A percentile compares a stretch with the other conserved stretches of the same genome.
Evolutionary conservation across 2,797 vertebrate genomes (phyloP).

Genomic region (Falco concolor): DNA sequence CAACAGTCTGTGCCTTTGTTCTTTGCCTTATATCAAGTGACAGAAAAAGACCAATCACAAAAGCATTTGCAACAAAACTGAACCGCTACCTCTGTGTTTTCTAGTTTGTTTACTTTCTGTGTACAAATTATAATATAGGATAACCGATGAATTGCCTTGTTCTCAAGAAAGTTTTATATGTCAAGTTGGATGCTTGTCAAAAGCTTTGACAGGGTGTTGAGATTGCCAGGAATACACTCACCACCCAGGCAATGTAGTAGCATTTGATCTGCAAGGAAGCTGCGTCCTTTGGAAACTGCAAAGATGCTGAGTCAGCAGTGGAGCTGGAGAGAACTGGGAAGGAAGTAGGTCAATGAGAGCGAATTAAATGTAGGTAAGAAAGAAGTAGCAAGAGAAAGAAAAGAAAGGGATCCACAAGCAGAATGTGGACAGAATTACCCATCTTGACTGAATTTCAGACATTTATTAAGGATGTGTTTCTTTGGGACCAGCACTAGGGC

Average conservation of each 20-base stretch:
- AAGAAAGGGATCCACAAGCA: background rate
- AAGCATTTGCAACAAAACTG: background rate
- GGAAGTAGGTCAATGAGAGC: background rate
- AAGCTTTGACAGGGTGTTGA: background rate
- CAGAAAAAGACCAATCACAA: background rate
- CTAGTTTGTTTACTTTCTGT: background rate
- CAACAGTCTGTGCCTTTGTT: background rate
- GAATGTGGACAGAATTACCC: background rate
- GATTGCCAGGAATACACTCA: background rate
- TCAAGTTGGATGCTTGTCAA: background rate
- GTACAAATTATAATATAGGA: background rate
- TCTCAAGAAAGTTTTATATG: background rate
- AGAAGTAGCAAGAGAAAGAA: background rate
- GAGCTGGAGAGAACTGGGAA: background rate
- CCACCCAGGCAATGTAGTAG: background rate
- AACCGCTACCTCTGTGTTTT: background rate
- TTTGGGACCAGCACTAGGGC: background rate
- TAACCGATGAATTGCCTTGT: accelerated
- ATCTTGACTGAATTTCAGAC: background rate
- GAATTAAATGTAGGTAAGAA: background rate
- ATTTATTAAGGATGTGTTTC: background rate
- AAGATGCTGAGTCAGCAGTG: background rate
- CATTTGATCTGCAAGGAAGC: background rate
- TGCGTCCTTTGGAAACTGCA: background rate
- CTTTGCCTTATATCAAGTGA: background rate